Conservation (phyloP, 1,140 invertebrate genomes). For the Antheraea pernyi region DNA sequence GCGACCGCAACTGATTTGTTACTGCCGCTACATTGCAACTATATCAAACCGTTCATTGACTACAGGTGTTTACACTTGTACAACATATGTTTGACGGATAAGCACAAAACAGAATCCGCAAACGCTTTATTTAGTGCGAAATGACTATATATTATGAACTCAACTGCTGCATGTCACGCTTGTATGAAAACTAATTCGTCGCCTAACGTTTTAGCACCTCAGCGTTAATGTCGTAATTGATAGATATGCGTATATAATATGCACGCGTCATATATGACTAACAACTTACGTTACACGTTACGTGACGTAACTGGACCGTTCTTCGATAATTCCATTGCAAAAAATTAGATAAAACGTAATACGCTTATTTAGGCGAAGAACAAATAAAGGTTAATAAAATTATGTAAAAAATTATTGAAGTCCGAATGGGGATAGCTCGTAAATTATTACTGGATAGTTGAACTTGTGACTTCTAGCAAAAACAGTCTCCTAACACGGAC, state of each 20-base stretch:
- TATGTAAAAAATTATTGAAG: too few species aligned
- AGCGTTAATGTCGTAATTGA: constrained; percentile 13
- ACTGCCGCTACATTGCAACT: constrained; percentile 37
- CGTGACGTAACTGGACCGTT: not conserved
- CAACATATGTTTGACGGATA: not conserved
- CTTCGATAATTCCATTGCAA: not conserved
- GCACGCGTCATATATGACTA: not conserved
- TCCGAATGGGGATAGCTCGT: too few species aligned
- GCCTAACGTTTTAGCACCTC: constrained; percentile 7
- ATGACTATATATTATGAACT: not conserved
- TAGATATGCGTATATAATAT: not conserved
- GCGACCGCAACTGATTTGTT: constrained; percentile 57
- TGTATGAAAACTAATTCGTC: not conserved
- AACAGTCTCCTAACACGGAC: too few species aligned
- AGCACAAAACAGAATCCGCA: constrained; percentile 11
- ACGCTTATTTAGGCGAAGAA: too few species aligned
- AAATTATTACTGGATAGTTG: too few species aligned
- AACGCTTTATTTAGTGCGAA: not conserved
- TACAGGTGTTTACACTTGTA: constrained; percentile 25
- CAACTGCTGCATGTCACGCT: not conserved
- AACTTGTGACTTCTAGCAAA: too few species aligned
- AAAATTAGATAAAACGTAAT: not conserved
- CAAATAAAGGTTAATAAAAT: too few species aligned
- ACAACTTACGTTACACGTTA: not conserved
- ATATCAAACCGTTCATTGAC: constrained; percentile 31